Base-by-base conservation (phyloP, 2,113 vertebrate genomes). In the Amphilophus citrinellus region DNA sequence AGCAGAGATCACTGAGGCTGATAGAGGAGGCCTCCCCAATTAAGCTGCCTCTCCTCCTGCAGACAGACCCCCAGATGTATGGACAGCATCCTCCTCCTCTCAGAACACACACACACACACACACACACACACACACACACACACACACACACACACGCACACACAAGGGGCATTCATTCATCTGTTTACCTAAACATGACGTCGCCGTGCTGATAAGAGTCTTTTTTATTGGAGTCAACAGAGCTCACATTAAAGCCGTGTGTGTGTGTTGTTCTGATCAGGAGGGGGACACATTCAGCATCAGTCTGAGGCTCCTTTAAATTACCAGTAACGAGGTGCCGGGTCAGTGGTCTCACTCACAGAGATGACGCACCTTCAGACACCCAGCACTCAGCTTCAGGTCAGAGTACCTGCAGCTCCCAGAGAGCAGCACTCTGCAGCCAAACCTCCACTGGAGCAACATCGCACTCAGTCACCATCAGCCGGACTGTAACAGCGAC, bases 21-120 rank as follows among this genome's bases (percentile, higher is more conserved):
- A 92, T 93, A 89, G 39, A 62, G 39, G 84, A 61, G 79, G 78
- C 78, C 79, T 32, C 79, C 62, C 37, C 92, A 89, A 92, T 93
- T 92, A 91, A 71, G 58, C 84, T 80, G 85, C 30, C 47, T 84
- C 84, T 77, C 7, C 77, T 75, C n/a, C 61, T 71, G 10, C 81
- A 86, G 35, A 84, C 77, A 73, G 71, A 76, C 50, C 63, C 82
- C 39, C 77, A 80, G 68, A 83, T 59, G 82, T 82, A 85, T 76
- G 78, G 86, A 85, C 86, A 65, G 78, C 78, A 37, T 65, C 18
- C 42, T 56, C 66, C 50, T 71, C 47, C 61, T 66, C 68, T 73
- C 42, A 24, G 62, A 62, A 84, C 61, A 87, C 71, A 61, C 62
- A 68, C 10, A 60, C 50, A 81, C 82, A 82, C 77, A 71, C 44